Base-by-base conservation (phyloP, 2,113 vertebrate genomes). In the Arenaria interpres region DNA sequence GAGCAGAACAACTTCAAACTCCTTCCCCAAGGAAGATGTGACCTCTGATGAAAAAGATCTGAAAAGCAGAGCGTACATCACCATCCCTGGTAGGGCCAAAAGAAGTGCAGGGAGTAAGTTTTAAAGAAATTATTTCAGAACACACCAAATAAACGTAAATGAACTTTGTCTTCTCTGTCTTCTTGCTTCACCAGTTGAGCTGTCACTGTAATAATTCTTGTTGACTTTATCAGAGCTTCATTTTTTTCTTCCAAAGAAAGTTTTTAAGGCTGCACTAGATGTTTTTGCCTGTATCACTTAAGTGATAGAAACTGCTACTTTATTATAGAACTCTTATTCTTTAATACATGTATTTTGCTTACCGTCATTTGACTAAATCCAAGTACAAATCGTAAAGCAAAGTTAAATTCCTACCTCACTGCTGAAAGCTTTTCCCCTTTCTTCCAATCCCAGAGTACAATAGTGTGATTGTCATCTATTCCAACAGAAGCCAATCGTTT, bases 361-460 rank as follows among this genome's bases (percentile, higher is more conserved):
- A 48, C 11, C 83, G 35, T 24, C 28, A 80, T 69, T 51, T 85
- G 27, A 78, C 14, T 54, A 91, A 83, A 76, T 48, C 6, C 45
- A 88, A n/a, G 30, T 39, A 53, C 8, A 80, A 67, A 60, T 77
- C 71, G 79, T 54, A 54, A 69, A 80, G 32, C 7, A 8, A 8
- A 63, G 24, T 33, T 78, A 78, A 88, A 66, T 69, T 97, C 98
- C 89, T 82, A 99, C 99, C 99, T 99, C 96, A 99, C 98, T 91
- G 98, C 94, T 66, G 99, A 99, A 66, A 99, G 98, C 84, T 99
- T 99, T 97, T 99, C 99, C 93, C 99, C 99, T 93, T 99, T 99
- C 92, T 98, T 99, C 99, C 99, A 99, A 60, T 99, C 99, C 99
- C 99, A 99, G 45, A 99, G 98, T 76, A 99, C 98, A 95, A 99